Evolutionary conservation across 2,888 invertebrate species (phyloP).

Genomic region (Ferrisia virgata): DNA sequence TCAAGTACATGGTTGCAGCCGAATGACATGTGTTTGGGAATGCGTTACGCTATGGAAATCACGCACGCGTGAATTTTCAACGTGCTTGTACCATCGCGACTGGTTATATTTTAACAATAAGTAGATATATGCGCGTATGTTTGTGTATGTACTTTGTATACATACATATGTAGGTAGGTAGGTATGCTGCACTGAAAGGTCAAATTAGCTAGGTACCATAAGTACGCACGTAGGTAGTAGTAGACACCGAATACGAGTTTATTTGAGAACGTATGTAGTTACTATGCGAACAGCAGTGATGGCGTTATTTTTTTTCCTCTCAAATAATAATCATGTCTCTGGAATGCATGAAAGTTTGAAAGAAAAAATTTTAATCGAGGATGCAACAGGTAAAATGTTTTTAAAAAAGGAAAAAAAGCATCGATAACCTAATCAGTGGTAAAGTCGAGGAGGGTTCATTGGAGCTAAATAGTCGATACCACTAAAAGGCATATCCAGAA

Average conservation of each 20-base stretch:
- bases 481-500: too few species aligned
- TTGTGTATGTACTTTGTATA: too few species aligned
- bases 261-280: too few species aligned
- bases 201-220: background rate
- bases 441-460: too few species aligned
- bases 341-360: too few species aligned
- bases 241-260: too few species aligned
- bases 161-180: too few species aligned
- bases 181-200: background rate
- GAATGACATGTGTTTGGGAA: slow-evolving; percentile 14
- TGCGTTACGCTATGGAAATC: background rate
- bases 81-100: background rate
- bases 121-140: background rate
- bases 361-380: too few species aligned
- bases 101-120: background rate
- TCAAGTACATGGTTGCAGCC: background rate
- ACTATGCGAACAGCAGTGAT: background rate
- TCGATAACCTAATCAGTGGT: too few species aligned
- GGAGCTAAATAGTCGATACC: too few species aligned
- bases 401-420: too few species aligned
- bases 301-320: background rate
- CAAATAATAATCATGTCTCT: background rate
- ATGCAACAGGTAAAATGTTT: too few species aligned
- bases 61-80: slow-evolving; percentile 5
- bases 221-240: background rate